Conservation (phyloP, 2,797 vertebrate genomes). For the Eurystomus glaucurus region DNA sequence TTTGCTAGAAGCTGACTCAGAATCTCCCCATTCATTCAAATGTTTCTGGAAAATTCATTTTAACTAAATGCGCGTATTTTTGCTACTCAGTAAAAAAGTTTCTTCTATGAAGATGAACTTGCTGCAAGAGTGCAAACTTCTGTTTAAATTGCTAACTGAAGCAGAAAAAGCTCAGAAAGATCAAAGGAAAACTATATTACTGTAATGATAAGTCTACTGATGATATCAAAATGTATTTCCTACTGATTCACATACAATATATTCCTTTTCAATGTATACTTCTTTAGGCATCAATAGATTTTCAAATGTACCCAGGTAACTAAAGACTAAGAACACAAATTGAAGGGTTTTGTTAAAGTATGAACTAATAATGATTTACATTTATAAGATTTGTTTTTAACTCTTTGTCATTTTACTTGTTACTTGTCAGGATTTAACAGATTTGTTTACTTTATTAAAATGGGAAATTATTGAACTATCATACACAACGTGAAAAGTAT, state of each 20-base stretch:
- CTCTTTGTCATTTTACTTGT: background rate
- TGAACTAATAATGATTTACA: background rate
- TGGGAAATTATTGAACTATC: conserved; percentile 4
- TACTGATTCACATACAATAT: conserved; percentile 9
- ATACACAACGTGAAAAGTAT: background rate
- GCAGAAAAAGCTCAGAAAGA: background rate
- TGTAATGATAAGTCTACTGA: background rate
- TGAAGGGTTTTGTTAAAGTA: background rate
- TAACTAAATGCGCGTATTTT: conserved; percentile 20
- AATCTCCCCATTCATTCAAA: conserved; percentile 21
- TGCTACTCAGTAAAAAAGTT: background rate
- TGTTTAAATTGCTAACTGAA: conserved; percentile 37
- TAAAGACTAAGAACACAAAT: background rate
- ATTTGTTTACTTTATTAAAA: background rate
- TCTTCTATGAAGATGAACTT: background rate
- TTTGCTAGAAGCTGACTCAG: conserved; percentile 52
- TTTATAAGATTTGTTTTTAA: background rate
- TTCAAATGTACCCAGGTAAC: background rate
- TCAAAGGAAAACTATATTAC: background rate
- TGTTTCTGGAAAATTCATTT: conserved; percentile 40
- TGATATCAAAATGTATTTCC: background rate
- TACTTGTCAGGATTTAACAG: background rate
- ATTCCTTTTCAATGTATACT: conserved; percentile 27
- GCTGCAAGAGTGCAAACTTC: conserved; percentile 12
- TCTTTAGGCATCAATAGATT: background rate